Conservation (phyloP, 1,140 invertebrate species). For the Geopemphigus sp. region DNA sequence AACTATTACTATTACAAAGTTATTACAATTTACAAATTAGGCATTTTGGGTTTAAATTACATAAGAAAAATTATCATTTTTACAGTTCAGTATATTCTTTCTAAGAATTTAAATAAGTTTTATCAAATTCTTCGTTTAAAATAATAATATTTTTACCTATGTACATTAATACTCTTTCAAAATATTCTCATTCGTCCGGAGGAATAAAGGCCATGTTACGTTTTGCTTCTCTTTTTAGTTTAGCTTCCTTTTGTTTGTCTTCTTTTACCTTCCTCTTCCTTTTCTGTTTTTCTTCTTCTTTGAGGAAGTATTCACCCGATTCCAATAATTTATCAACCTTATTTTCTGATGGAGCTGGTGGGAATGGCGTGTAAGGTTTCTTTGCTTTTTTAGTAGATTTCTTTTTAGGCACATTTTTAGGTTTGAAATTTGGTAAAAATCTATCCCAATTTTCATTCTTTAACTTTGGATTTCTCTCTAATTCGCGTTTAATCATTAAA, state of each 20-base stretch:
- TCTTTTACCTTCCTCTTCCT: conserved; percentile 72
- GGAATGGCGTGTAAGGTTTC: conserved; percentile 96
- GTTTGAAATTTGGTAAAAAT: conserved; percentile 94
- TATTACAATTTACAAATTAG: too few relatives aligned
- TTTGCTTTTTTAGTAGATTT: conserved; percentile 81
- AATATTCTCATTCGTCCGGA: conserved; percentile 64
- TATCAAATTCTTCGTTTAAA: not conserved
- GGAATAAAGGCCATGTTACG: conserved; percentile 79
- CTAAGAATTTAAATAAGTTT: too few relatives aligned
- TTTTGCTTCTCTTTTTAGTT: conserved; percentile 71
- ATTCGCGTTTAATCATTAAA: conserved; percentile 95
- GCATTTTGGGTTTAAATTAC: too few relatives aligned
- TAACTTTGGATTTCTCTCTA: conserved; percentile 86
- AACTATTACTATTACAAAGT: too few relatives aligned
- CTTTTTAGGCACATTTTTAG: conserved; percentile 83
- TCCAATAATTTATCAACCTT: conserved; percentile 92
- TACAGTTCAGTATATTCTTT: too few relatives aligned
- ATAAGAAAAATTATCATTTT: too few relatives aligned
- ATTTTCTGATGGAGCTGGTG: conserved; percentile 86
- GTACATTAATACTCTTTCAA: conserved; percentile 51
- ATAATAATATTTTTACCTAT: conserved; percentile 48
- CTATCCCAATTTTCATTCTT: conserved; percentile 96
- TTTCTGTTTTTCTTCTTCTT: conserved; percentile 73
- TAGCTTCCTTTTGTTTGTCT: conserved; percentile 62
- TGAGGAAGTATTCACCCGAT: conserved; percentile 95